Evolutionary conservation across 2,113 vertebrate genomes (phyloP), one percentile per base, ranked within the genome.

Genomic region (Isurus oxyrinchus): DNA sequence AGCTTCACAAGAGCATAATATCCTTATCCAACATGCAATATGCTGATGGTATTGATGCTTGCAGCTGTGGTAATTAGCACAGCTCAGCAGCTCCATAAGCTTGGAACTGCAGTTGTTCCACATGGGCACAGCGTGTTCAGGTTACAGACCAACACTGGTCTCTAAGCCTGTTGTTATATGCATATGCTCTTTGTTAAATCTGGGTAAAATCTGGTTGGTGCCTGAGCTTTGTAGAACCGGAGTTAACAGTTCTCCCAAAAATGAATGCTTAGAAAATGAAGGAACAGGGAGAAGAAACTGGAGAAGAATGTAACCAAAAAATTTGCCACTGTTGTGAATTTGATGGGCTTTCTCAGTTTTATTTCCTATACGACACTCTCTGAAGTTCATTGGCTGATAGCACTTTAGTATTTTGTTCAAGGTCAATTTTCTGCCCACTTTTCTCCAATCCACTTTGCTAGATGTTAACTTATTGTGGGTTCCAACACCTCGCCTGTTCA

Each of bases 61-160:
- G 35, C 93, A 94, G 93, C n/a, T 94, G 93, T 94, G 8, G 91
- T 40, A 21, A 21, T 94, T 94, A 63, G n/a, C 61, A 94, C 63
- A 40, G n/a, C 44, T n/a, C n/a, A 44, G 27, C 59, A 94, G 57
- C n/a, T 40, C 57, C 61, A 40, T 67, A 66, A 40, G 19, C 4
- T 44, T 94, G 40, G 25, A 44, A 63, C 93, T 63, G 59, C n/a
- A 66, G 16, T 67, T 40, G 35, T 66, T 94, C 63, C 88, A 91
- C 3, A 59, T 59, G 27, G 35, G 59, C 16, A 57, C 53, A 44
- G 11, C 10, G 67, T 67, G 59, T 16, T n/a, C 0, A 44, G 19
- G 44, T 6, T n/a, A 40, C 5, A 66, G 93, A 21, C 19, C 59
- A 63, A 23, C 11, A 14, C 13, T 2, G 57, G 31, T 27, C 25